These are phyloP conservation scores for Eupithecia subfuscata DNA, from an alignment of 2,888 invertebrate species.

Conservation along the genomic window DNA sequence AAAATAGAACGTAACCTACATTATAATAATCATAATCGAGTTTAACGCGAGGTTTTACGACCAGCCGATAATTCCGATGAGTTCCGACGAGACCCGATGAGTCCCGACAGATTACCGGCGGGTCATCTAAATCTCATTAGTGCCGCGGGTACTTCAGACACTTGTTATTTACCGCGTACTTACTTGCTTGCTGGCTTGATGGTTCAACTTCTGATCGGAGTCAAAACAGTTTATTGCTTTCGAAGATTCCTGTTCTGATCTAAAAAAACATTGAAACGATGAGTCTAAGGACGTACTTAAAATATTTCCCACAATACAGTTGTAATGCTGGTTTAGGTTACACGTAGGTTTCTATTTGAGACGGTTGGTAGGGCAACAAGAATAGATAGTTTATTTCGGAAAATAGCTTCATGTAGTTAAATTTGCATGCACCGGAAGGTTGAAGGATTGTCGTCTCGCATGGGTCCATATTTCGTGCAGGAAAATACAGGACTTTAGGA, in stretches of 20 bases:
- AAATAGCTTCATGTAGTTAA: not conserved
- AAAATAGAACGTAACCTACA: constrained; percentile 8
- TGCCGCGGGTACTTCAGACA: not conserved
- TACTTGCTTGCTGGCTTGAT: not conserved
- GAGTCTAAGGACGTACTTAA: not conserved
- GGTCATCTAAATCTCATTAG: constrained; percentile 33
- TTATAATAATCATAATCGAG: constrained; percentile 11
- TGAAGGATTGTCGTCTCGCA: not conserved
- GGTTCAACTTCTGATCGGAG: not conserved
- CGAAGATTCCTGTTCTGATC: not conserved
- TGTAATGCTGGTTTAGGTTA: not conserved
- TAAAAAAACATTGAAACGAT: not conserved
- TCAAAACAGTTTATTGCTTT: not conserved
- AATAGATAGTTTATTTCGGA: not conserved
- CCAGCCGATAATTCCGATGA: constrained; percentile 11
- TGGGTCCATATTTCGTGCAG: not conserved
- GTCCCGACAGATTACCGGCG: constrained; percentile 3
- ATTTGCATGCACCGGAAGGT: too few species aligned
- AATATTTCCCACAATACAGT: not conserved
- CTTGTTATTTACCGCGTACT: not conserved
- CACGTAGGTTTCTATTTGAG: not conserved
- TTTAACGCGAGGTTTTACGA: constrained; percentile 13
- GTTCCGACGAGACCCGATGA: constrained; percentile 2
- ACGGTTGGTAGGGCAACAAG: not conserved
- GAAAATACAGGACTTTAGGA: not conserved